Evolutionary conservation across 2,113 vertebrate species (phyloP), one percentile per base, ranked within the genome.

Genomic region (Junco hyemalis): DNA sequence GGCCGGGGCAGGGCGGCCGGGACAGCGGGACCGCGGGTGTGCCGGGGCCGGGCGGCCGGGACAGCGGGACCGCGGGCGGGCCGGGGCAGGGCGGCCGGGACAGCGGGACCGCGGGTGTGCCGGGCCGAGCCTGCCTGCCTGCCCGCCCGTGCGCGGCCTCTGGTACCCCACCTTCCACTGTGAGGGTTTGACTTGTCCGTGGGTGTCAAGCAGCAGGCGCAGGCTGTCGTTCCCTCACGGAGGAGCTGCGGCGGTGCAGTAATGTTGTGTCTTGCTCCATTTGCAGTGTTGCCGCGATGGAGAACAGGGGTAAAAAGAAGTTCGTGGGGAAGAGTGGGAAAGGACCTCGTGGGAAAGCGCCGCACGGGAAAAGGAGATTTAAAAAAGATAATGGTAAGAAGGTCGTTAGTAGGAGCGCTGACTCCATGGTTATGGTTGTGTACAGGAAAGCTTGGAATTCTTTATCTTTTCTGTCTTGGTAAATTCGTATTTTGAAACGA

Each of bases 281-380:
- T 95, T 94, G 45, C 81, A 98, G 97, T 40, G 35, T 53, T 82
- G 44, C 44, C 72, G 5, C 40, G 3, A 98, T 98, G 98, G 98
- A 98, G 53, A 88, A 86, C 69, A 97, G 87, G 80, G 78, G 84
- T 35, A 96, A 88, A 88, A 98, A 69, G 70, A 97, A 90, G 31
- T 92, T 97, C 8, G 42, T 65, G 36, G 93, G 94, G 44, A 97
- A 88, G 73, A 79, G 33, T 38, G 73, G 92, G 47, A 97, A 89
- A 90, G 36, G 59, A 2, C 57, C 83, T 47, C 95, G 54, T 54
- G 97, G 92, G 21, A 97, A 95, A 88, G 44, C 18, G 14, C 82
- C 73, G 6, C 92, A 31, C 4, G 97, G 90, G 19, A 98, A 94
- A 73, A 91, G 44, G 21, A 97, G 44, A 23, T 96, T 98, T 93